These are phyloP conservation scores for Aphidius colemani DNA, from an alignment of 2,888 invertebrate genomes.

Conservation along the genomic window DNA sequence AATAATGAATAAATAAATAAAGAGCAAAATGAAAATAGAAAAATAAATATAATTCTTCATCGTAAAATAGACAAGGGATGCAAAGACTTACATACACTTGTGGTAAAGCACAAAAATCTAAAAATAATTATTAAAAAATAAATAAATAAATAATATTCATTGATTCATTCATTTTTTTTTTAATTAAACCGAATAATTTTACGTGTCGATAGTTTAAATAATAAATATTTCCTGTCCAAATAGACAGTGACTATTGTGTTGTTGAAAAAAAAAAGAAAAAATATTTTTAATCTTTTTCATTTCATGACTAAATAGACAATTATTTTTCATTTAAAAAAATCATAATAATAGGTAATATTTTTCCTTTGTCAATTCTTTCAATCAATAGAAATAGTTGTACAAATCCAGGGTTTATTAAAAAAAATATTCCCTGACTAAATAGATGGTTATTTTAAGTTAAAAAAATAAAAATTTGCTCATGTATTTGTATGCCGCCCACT, in stretches of 20 bases:
- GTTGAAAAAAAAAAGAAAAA: too few species aligned
- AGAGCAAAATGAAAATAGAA: slow-evolving; percentile 16
- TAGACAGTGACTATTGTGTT: too few species aligned
- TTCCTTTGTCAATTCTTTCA: too few species aligned
- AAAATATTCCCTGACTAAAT: not conserved
- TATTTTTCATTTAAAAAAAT: slow-evolving; percentile 6
- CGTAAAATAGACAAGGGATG: not conserved
- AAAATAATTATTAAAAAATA: slow-evolving; percentile 28
- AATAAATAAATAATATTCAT: slow-evolving; percentile 3
- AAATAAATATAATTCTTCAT: too few species aligned
- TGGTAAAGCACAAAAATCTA: slow-evolving; percentile 38
- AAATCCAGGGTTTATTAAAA: too few species aligned
- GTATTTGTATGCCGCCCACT: slow-evolving; percentile 36
- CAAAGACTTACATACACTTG: slow-evolving; percentile 19
- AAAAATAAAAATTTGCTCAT: slow-evolving; percentile 37
- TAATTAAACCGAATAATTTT: not conserved
- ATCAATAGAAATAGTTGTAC: too few species aligned
- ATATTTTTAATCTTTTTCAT: too few species aligned
- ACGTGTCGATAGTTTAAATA: too few species aligned
- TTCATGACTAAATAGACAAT: too few species aligned
- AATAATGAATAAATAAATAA: not conserved
- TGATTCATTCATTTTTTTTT: not conserved
- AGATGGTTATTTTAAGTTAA: slow-evolving; percentile 8
- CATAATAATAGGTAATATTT: not conserved
- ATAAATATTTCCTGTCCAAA: too few species aligned